Percentiles rank a stretch among this genome's conserved stretches.
Evolutionary conservation across 2,113 vertebrate genomes (phyloP).

Genomic region (Antigone vipio): DNA sequence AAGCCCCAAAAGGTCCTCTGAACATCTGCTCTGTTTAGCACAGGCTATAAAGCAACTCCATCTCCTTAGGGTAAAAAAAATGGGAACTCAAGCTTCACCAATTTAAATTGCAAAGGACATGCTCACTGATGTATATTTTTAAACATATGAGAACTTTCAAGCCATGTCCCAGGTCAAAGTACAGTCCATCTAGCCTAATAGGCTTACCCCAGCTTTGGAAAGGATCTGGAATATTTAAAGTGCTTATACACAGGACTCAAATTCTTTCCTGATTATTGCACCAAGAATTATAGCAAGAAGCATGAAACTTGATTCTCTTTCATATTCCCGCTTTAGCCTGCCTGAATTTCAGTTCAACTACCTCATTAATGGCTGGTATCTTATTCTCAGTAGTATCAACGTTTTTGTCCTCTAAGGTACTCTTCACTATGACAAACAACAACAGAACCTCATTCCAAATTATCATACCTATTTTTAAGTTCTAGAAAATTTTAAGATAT

Average conservation of each 20-base stretch:
- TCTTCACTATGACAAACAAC: neutral
- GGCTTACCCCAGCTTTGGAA: neutral
- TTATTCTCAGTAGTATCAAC: neutral
- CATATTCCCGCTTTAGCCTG: neutral
- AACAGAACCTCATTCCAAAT: neutral
- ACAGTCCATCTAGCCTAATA: neutral
- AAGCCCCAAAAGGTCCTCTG: neutral
- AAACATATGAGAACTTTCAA: neutral
- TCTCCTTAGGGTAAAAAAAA: neutral
- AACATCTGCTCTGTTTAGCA: conserved; percentile 22
- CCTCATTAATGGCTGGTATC: neutral
- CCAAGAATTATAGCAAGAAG: neutral
- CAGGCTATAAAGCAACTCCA: neutral
- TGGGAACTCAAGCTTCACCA: neutral
- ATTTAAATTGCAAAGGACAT: neutral
- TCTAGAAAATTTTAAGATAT: neutral
- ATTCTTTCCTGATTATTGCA: neutral
- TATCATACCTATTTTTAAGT: neutral
- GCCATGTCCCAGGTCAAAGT: neutral
- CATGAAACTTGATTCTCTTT: neutral
- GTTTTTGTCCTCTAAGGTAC: neutral
- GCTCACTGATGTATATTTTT: neutral
- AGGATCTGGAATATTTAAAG: neutral
- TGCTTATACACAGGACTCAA: neutral
- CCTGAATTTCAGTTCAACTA: neutral